Evolutionary conservation across 2,797 vertebrate species (phyloP), one percentile per base, ranked within the genome.

Genomic region (Dendrocincla fuliginosa): DNA sequence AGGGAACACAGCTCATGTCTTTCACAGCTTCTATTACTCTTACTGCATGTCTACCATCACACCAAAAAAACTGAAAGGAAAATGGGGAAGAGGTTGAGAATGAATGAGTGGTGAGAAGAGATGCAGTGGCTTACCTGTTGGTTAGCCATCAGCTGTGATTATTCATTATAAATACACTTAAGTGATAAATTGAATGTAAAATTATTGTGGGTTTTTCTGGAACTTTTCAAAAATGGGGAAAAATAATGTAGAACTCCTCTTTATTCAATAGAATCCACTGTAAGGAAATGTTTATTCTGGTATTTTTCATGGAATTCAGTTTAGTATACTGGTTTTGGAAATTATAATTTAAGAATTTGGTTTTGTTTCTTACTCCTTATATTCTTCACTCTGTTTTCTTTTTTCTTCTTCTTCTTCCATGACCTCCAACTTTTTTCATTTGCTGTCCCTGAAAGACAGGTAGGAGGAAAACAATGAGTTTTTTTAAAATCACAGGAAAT

Each of bases 151-250:
- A 86, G 37, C 46, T 80, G 22, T 89, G 79, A 57, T 83, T 77
- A 49, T 74, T 82, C 41, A 24, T 89, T 85, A 32, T 75, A 77
- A 87, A 91, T 77, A 67, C 42, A 30, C 10, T 71, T 53, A 35
- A 81, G 30, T 75, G 84, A 88, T 83, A 95, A 84, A 93, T n/a
- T 13, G 42, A 92, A 64, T 87, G 71, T 89, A 83, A 92, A 96
- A 74, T 84, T 57, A 85, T 44, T 89, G 39, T 52, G 50, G 13
- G 46, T 77, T 93, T 89, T 95, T 85, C 70, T 89, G 70, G 49
- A 80, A 86, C 63, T 78, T 92, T 73, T 91, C 42, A 93, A 65
- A 95, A 95, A 55, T 47, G 2, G 7, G 33, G 19, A 20, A 6
- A 70, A 32, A 73, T 41, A 77, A 49, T 19, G n/a, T 60, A 71